phyloP scores from a whole-genome alignment of 1,140 invertebrate species.

The Stegodyphus dumicola region DNA sequence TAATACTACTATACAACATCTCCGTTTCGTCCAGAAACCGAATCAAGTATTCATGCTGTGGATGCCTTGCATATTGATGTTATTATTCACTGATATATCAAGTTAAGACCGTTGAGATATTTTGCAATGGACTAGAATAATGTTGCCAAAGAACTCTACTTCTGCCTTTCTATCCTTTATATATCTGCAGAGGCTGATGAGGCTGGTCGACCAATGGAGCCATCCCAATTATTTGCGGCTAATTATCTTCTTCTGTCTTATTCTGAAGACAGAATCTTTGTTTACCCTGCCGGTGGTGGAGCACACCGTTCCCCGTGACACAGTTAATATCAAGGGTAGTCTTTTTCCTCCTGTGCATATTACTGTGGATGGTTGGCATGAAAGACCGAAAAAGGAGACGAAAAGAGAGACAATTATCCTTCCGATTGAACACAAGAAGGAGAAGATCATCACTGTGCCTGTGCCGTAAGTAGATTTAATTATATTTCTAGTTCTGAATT shows the following conservation, averaged over 20 bases:
- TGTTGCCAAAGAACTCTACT: neutral
- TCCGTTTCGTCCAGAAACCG: no score
- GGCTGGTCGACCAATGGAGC: neutral
- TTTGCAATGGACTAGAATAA: no score
- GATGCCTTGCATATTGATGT: no score
- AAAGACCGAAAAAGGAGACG: no score
- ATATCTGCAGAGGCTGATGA: neutral
- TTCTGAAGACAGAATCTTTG: neutral
- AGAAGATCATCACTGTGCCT: neutral
- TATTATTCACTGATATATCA: no score
- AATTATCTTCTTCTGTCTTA: neutral
- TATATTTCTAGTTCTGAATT: neutral
- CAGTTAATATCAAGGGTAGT: neutral
- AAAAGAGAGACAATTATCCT: neutral
- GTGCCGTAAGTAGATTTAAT: neutral
- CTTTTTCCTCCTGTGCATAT: neutral
- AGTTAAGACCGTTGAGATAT: no score
- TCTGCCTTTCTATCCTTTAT: neutral
- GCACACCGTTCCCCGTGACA: neutral
- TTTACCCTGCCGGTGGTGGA: neutral
- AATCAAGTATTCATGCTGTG: no score
- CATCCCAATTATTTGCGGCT: no score
- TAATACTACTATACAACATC: no score
- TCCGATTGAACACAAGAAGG: neutral
- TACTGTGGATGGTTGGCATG: neutral